These are phyloP conservation scores for Eilema depressum DNA, from an alignment of 2,888 invertebrate genomes.

Conservation along the genomic window DNA sequence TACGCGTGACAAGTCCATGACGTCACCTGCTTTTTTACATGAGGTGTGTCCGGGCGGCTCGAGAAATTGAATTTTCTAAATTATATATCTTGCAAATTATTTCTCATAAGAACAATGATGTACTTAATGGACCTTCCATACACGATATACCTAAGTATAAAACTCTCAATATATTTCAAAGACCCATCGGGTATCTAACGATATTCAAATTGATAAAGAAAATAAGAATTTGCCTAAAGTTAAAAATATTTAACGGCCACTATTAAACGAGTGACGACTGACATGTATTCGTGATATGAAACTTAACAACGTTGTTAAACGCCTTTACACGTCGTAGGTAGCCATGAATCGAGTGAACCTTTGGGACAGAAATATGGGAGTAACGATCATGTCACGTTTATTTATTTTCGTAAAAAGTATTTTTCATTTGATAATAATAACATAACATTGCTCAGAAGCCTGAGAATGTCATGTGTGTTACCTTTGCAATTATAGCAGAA, in stretches of 20 bases:
- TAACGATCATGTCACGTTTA: not conserved
- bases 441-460: not conserved
- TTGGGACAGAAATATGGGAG: conserved; percentile 5
- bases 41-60: no score
- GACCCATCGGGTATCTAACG: conserved; percentile 10
- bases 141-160: no score
- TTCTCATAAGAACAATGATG: no score
- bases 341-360: conserved; percentile 12
- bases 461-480: no score
- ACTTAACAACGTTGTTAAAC: conserved; percentile 65
- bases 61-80: no score
- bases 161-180: no score
- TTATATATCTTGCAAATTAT: no score
- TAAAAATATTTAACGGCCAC: conserved; percentile 31
- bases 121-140: no score
- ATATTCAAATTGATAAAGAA: conserved; percentile 22
- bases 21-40: no score
- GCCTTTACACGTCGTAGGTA: conserved; percentile 24
- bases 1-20: no score
- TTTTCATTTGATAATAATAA: not conserved
- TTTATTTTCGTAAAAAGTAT: not conserved
- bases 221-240: conserved; percentile 15
- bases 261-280: conserved; percentile 54
- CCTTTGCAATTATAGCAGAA: no score
- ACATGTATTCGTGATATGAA: conserved; percentile 58